Evolutionary conservation across 2,888 invertebrate species (phyloP).

Genomic region (Criorhina ranunculi): DNA sequence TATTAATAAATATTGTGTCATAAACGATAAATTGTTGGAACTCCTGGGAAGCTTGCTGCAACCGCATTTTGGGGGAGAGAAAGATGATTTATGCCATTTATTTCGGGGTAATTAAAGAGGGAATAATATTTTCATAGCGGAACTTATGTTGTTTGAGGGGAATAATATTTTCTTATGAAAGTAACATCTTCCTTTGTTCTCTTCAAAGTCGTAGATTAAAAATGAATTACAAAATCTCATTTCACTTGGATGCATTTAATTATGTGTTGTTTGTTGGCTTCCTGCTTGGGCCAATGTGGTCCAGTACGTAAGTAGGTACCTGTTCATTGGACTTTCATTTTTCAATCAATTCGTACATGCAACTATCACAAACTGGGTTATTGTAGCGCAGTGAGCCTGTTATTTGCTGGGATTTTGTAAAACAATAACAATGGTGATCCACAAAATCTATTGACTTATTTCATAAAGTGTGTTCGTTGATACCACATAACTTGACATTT

Average conservation of each 20-base stretch:
- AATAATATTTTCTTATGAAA: neutral
- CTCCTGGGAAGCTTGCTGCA: constrained; percentile 11
- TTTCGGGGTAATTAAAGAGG: constrained; percentile 11
- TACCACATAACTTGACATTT: no score
- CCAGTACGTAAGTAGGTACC: no score
- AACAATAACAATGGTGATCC: no score
- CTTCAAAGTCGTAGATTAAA: neutral
- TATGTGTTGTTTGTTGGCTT: neutral
- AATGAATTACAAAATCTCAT: neutral
- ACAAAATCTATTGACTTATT: no score
- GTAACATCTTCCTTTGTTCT: neutral
- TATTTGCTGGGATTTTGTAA: no score
- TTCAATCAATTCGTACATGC: no score
- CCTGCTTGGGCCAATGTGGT: no score
- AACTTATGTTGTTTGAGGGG: no score
- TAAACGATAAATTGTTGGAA: constrained; percentile 1
- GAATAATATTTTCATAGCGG: neutral
- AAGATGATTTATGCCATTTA: constrained; percentile 16
- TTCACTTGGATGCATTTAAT: neutral
- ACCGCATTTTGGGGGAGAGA: neutral
- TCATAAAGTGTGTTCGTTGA: no score
- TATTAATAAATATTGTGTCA: constrained; percentile 14
- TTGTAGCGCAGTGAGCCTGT: no score
- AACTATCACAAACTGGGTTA: no score
- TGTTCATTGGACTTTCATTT: no score